Conservation (phyloP, 2,888 invertebrate species). For the Trachelus stipa region DNA sequence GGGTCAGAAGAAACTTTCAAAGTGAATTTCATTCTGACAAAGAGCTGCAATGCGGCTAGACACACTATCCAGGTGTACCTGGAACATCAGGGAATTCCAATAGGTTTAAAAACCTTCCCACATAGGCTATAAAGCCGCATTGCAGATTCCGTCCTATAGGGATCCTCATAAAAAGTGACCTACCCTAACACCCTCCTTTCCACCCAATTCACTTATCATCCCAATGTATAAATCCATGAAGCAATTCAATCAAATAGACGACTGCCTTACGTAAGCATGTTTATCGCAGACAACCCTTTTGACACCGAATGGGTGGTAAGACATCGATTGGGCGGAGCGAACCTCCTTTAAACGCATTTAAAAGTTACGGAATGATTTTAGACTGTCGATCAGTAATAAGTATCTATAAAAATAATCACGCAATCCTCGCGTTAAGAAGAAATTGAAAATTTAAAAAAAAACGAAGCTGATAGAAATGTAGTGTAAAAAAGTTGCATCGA, state of each 20-base stretch:
- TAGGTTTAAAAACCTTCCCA: not conserved
- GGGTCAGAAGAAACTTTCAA: not conserved
- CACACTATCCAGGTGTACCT: not conserved
- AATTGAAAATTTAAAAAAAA: not conserved
- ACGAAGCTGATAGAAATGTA: not conserved
- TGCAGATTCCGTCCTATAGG: not conserved
- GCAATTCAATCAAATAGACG: not conserved
- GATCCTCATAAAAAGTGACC: not conserved
- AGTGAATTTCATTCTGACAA: not conserved
- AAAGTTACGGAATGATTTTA: not conserved
- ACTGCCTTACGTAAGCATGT: not conserved
- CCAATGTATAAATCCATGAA: not conserved
- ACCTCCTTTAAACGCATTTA: not conserved
- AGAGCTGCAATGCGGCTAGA: not conserved
- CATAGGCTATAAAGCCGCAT: not conserved
- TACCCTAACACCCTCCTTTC: not conserved
- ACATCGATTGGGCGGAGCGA: conserved; percentile 21
- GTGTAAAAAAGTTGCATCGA: not conserved
- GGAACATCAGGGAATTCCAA: not conserved
- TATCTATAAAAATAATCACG: not conserved
- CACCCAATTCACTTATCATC: not conserved
- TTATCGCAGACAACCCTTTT: not conserved
- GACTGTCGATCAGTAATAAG: too few species aligned
- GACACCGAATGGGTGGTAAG: not conserved
- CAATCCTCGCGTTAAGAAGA: not conserved